A percentile compares a stretch with the other conserved stretches of the same genome.
phyloP scores from a whole-genome alignment of 2,113 vertebrate genomes.

The Vulpes ferrilata region DNA sequence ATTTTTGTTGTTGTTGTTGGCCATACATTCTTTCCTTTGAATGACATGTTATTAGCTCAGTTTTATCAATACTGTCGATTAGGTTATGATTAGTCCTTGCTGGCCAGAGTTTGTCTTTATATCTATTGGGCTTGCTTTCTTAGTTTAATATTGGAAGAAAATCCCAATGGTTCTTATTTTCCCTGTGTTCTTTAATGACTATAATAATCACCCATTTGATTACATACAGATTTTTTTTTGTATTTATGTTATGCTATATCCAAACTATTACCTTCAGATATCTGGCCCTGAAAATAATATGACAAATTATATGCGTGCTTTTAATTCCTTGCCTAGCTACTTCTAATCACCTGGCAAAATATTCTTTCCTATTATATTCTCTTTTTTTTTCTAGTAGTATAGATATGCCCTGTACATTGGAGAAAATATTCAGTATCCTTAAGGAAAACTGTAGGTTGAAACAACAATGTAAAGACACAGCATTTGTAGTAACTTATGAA shows the following conservation, averaged over 20 bases:
- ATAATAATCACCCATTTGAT: constrained; percentile 6
- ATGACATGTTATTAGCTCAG: background rate
- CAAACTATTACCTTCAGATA: background rate
- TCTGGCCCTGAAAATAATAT: background rate
- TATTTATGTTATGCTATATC: background rate
- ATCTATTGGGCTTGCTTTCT: constrained; percentile 6
- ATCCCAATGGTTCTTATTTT: background rate
- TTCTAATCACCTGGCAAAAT: background rate
- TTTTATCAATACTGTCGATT: background rate
- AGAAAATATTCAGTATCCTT: background rate
- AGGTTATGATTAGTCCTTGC: background rate
- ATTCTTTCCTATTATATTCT: background rate
- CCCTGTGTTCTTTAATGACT: background rate
- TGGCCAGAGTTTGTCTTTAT: background rate
- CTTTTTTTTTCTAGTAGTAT: background rate
- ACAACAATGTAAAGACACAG: background rate
- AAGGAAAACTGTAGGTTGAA: constrained; percentile 13
- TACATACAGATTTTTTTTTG: background rate
- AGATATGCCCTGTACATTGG: background rate
- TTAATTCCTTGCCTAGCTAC: background rate
- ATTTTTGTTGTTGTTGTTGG: background rate
- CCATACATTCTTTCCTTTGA: background rate
- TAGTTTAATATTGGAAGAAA: constrained; percentile 40
- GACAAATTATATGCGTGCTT: background rate
- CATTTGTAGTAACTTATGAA: background rate